These are phyloP conservation scores for Himalopsyche japonica DNA, from an alignment of 2,888 invertebrate species.

Conservation along the genomic window DNA sequence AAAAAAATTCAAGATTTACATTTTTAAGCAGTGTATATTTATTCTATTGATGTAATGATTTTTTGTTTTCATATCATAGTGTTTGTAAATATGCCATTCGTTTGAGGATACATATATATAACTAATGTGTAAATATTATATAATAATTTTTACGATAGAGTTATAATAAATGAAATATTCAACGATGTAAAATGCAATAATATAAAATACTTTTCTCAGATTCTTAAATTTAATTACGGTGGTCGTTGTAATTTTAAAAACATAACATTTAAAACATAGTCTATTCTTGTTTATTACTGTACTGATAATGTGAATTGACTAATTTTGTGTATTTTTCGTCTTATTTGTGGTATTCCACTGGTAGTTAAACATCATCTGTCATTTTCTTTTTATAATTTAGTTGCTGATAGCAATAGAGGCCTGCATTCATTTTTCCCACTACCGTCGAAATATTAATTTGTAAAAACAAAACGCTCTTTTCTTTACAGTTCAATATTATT, in stretches of 20 bases:
- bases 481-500: too few species aligned
- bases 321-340: neutral
- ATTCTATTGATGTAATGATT: too few species aligned
- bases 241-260: neutral
- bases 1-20: too few species aligned
- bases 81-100: neutral
- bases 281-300: slow-evolving; percentile 1
- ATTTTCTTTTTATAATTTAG: too few species aligned
- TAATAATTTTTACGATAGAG: neutral
- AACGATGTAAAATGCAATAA: slow-evolving; percentile 39
- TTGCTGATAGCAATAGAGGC: too few species aligned
- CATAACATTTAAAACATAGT: neutral
- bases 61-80: neutral
- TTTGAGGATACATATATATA: neutral
- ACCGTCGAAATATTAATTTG: too few species aligned
- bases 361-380: neutral
- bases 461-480: too few species aligned
- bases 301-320: neutral
- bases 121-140: neutral
- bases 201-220: slow-evolving; percentile 10
- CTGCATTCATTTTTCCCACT: too few species aligned
- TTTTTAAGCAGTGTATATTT: too few species aligned
- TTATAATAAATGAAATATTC: slow-evolving; percentile 4
- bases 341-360: neutral
- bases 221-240: slow-evolving; percentile 1